phyloP scores from a whole-genome alignment of 2,888 invertebrate species.

The Thereva unica region DNA sequence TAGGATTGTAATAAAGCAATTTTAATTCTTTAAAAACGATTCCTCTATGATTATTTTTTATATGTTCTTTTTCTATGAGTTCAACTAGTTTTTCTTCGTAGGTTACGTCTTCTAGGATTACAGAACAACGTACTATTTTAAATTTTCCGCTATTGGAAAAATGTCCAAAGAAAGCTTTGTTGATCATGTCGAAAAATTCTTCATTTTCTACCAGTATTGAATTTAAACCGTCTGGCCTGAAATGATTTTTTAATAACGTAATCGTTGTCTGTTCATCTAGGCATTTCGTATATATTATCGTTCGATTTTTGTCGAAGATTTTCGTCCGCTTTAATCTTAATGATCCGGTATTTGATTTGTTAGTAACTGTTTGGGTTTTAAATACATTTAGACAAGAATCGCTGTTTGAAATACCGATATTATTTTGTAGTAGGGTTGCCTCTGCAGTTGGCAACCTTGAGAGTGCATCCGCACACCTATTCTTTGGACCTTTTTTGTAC shows the following conservation, averaged over 20 bases:
- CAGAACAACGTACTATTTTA: constrained; percentile 1
- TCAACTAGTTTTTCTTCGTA: constrained; percentile 35
- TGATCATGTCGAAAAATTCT: background rate
- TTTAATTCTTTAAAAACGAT: constrained; percentile 41
- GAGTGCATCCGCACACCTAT: constrained; percentile 37
- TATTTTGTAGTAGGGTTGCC: too few species aligned
- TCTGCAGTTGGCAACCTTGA: constrained; percentile 15
- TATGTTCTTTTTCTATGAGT: constrained; percentile 40
- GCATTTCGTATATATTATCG: too few species aligned
- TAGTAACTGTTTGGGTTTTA: constrained; percentile 35
- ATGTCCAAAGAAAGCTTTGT: background rate
- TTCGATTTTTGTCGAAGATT: too few species aligned
- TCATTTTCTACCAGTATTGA: constrained; percentile 32
- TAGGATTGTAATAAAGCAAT: constrained; percentile 39
- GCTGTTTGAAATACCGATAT: constrained; percentile 38
- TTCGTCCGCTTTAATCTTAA: constrained; percentile 9
- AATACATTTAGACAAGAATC: constrained; percentile 40
- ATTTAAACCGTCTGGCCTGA: too few species aligned
- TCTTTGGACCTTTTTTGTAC: too few species aligned
- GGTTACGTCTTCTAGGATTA: constrained; percentile 30
- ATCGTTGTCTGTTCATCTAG: too few species aligned
- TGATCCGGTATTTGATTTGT: constrained; percentile 22
- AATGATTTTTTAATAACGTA: too few species aligned
- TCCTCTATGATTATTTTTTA: constrained; percentile 42
- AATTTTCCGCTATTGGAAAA: constrained; percentile 2